Evolutionary conservation across 2,113 vertebrate species (phyloP).

Genomic region (Phoenicopterus ruber): DNA sequence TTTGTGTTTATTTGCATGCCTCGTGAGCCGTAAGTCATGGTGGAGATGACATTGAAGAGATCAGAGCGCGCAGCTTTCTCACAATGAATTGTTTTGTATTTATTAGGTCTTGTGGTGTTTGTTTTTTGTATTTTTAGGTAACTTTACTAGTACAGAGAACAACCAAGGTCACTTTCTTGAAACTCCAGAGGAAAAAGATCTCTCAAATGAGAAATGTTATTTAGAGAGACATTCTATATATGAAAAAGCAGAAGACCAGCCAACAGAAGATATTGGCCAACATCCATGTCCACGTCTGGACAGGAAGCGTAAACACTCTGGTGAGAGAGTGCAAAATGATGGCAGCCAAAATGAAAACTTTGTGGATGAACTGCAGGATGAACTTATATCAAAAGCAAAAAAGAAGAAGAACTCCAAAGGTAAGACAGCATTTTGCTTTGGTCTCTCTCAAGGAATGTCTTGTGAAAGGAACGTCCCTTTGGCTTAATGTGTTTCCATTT

Average conservation of each 20-base stretch:
- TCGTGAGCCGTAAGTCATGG: not conserved
- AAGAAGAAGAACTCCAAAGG: conserved; percentile 77
- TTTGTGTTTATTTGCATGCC: conserved; percentile 3
- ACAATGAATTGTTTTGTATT: not conserved
- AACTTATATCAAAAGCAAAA: conserved; percentile 76
- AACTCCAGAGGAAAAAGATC: conserved; percentile 66
- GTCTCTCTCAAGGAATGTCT: conserved; percentile 57
- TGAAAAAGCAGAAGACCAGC: conserved; percentile 63
- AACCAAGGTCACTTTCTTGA: conserved; percentile 67
- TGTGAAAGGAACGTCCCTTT: conserved; percentile 62
- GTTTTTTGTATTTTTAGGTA: conserved; percentile 50
- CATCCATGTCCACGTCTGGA: conserved; percentile 72
- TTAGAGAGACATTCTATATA: conserved; percentile 68
- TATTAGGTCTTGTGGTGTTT: conserved; percentile 35
- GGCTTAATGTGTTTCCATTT: conserved; percentile 68
- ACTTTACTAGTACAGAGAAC: conserved; percentile 63
- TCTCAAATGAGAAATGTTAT: conserved; percentile 69
- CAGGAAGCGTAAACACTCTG: conserved; percentile 81
- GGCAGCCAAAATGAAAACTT: conserved; percentile 66
- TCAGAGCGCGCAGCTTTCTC: not conserved
- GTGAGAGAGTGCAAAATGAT: conserved; percentile 71
- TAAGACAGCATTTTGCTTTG: conserved; percentile 67
- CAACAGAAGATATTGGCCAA: conserved; percentile 49
- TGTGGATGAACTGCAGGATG: conserved; percentile 73
- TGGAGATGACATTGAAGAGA: not conserved